Base-by-base conservation (phyloP, 2,888 invertebrate species). In the Peribatodes rhomboidaria region DNA sequence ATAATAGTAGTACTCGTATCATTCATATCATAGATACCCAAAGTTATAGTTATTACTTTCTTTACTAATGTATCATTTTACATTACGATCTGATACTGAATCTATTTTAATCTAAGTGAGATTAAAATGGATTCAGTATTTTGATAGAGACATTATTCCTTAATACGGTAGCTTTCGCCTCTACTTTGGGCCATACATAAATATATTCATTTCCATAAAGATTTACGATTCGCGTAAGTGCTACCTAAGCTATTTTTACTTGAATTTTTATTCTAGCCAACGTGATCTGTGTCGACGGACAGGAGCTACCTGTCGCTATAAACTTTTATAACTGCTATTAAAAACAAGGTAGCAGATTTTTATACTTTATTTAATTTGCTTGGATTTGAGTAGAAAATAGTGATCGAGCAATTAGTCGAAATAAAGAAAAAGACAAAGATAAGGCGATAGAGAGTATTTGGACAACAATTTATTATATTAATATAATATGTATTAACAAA, bases 191-290 rank as follows among this genome's bases (percentile, higher is more conserved):
- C 27, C 58, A 58, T 46, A 31, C 31, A 16, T 46, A 39, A 64
- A 56, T 67, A 41, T 20, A 61, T 54, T 58, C 13, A 61, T 59
- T 57, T 56, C 50, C 35, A 64, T 67, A 64, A 67, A 54, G 53
- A 61, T 64, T 58, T 61, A 55, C 67, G 60, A 53, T 37, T 63
- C 47, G 55, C 56, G 44, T 52, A 61, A 61, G 37, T 64, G 60
- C 60, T 53, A 27, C 27, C 27, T 27, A 13, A 9, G 50, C 50
- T 35, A 37, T 53, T 61, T 63, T 58, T 46, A 20, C 49, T 9
- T 53, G 53, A 56, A 60, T 63, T 59, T 60, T 13, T 57, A 33
- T 50, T 56, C 57, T 49, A 22, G 47, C 56, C 50, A 37, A 63
- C 57, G 57, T 57, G 53, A 64, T 60, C 46, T 56, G 37, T 57